phyloP scores from a whole-genome alignment of 2,888 invertebrate species.

The Belgica antarctica region DNA sequence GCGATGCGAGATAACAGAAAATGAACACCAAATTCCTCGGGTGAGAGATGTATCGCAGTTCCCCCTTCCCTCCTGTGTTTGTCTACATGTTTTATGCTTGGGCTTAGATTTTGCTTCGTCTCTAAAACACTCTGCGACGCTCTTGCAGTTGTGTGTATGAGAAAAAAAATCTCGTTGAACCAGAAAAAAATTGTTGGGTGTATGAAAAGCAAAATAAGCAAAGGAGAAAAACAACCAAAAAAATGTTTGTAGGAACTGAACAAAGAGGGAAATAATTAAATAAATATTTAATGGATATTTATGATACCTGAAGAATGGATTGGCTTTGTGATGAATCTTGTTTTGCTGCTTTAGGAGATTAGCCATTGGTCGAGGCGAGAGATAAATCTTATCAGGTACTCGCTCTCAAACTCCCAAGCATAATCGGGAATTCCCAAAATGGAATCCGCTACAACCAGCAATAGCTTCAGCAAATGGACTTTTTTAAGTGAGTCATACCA shows the following conservation, averaged over 20 bases:
- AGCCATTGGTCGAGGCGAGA: background rate
- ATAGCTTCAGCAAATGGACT: no score
- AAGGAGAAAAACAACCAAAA: no score
- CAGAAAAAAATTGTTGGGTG: constrained; percentile 31
- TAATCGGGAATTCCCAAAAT: no score
- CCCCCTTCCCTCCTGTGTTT: background rate
- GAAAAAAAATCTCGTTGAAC: constrained; percentile 37
- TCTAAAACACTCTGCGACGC: constrained; percentile 12
- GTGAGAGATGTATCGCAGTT: constrained; percentile 15
- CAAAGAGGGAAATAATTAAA: background rate
- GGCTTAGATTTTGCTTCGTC: constrained; percentile 20
- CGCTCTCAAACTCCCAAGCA: no score
- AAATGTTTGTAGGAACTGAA: background rate
- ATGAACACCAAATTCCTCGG: constrained; percentile 2
- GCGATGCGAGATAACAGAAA: constrained; percentile 18
- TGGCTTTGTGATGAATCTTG: background rate
- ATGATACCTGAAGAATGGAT: background rate
- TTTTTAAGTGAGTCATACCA: no score
- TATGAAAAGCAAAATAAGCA: background rate
- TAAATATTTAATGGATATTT: constrained; percentile 11
- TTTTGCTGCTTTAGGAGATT: no score
- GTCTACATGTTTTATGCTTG: constrained; percentile 26
- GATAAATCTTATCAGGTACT: constrained; percentile 4
- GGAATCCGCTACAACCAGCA: no score
- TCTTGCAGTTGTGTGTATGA: constrained; percentile 13